Evolutionary conservation across 2,113 vertebrate genomes (phyloP).

Genomic region (Promerops cafer): DNA sequence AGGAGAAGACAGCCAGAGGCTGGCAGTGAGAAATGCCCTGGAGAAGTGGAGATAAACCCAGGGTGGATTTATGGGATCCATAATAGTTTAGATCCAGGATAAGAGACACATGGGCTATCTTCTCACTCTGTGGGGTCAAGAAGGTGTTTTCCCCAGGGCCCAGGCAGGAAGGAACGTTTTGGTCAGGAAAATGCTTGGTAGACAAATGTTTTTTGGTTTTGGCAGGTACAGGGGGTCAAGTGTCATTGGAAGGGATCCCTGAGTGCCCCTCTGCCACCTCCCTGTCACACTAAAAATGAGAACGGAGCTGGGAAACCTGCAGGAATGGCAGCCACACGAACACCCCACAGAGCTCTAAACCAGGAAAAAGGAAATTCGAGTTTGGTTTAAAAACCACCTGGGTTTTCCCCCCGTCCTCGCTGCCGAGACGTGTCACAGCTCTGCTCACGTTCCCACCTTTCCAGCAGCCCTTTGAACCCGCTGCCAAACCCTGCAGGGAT

Average conservation of each 20-base stretch:
- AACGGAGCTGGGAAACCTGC: neutral
- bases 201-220: neutral
- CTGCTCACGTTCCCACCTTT: neutral
- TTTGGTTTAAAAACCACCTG: neutral
- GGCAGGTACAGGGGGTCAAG: fast-evolving
- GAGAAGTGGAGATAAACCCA: neutral
- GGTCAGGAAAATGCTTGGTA: neutral
- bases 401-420: neutral
- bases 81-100: neutral
- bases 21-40: neutral
- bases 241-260: neutral
- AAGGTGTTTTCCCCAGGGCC: neutral
- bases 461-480: neutral
- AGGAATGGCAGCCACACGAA: neutral
- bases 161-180: neutral
- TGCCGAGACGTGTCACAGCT: neutral
- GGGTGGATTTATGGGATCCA: neutral
- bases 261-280: neutral
- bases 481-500: neutral
- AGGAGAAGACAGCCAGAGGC: neutral
- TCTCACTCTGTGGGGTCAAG: neutral
- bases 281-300: neutral
- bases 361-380: conserved; percentile 28
- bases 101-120: neutral
- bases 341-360: neutral